A percentile compares a stretch with the other conserved stretches of the same genome.
These are phyloP conservation scores for Podotricha telesiphe DNA, from an alignment of 2,888 invertebrate species.

Conservation along the genomic window DNA sequence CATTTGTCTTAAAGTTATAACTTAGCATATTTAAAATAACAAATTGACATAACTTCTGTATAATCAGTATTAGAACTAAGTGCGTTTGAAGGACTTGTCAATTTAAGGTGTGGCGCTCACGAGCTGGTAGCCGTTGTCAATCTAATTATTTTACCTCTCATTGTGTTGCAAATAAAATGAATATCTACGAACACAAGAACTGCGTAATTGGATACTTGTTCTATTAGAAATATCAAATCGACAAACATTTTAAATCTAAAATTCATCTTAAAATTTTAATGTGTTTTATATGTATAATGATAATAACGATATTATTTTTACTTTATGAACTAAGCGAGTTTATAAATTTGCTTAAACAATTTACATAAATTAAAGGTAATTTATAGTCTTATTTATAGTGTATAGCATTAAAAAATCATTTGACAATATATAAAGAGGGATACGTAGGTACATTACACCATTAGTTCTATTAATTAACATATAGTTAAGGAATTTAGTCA, in stretches of 20 bases:
- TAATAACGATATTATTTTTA: constrained; percentile 3
- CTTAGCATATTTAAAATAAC: constrained; percentile 70
- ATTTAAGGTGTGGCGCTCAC: constrained; percentile 76
- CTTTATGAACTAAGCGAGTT: constrained; percentile 28
- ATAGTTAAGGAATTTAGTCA: not conserved
- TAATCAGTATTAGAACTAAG: constrained; percentile 64
- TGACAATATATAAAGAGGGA: constrained; percentile 38
- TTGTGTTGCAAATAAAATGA: constrained; percentile 42
- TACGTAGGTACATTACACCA: constrained; percentile 42
- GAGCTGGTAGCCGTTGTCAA: constrained; percentile 54
- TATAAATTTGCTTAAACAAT: constrained; percentile 48
- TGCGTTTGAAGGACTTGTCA: constrained; percentile 67
- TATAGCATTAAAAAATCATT: constrained; percentile 60
- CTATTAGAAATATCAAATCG: constrained; percentile 10
- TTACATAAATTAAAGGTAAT: constrained; percentile 73
- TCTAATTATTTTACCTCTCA: constrained; percentile 58
- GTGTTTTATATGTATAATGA: not conserved
- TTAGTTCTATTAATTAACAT: constrained; percentile 21
- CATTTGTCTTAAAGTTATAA: constrained; percentile 61
- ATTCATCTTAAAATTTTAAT: constrained; percentile 11
- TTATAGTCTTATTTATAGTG: constrained; percentile 67
- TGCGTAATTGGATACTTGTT: constrained; percentile 50
- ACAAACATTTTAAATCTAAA: constrained; percentile 6
- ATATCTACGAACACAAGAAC: constrained; percentile 29
- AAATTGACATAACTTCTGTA: constrained; percentile 65